Evolutionary conservation across 2,797 vertebrate species (phyloP).

Genomic region (Cirrhinus mrigala): DNA sequence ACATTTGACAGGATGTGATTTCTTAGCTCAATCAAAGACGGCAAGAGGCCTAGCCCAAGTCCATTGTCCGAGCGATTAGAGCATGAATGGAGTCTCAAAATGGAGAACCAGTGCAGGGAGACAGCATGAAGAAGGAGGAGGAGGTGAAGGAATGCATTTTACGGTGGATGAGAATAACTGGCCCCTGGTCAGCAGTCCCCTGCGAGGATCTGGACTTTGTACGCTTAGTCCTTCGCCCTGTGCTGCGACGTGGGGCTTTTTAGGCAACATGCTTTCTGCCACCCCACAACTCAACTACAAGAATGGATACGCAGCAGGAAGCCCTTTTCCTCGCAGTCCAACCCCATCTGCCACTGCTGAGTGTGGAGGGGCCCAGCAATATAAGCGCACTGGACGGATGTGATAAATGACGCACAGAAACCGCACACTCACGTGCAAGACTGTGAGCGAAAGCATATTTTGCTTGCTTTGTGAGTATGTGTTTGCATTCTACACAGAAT

Average conservation of each 20-base stretch:
- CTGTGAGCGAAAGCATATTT: background rate
- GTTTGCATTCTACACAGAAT: background rate
- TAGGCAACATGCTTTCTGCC: constrained; percentile 46
- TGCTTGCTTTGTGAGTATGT: background rate
- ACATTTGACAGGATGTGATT: constrained; percentile 71
- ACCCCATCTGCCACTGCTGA: constrained; percentile 63
- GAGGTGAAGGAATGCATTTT: constrained; percentile 46
- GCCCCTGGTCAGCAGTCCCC: constrained; percentile 27
- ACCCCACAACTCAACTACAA: constrained; percentile 45
- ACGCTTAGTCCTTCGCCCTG: constrained; percentile 11
- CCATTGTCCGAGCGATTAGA: constrained; percentile 65
- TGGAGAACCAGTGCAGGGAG: constrained; percentile 55
- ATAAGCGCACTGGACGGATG: constrained; percentile 13
- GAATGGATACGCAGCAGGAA: constrained; percentile 55
- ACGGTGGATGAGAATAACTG: constrained; percentile 27
- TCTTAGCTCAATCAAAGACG: constrained; percentile 67
- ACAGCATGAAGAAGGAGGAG: constrained; percentile 42
- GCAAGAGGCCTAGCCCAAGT: constrained; percentile 56
- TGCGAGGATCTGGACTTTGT: constrained; percentile 35
- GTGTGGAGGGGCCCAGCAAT: constrained; percentile 31
- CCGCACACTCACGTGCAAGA: constrained; percentile 13
- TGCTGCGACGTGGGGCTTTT: constrained; percentile 16
- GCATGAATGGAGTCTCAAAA: constrained; percentile 65
- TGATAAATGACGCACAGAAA: constrained; percentile 50
- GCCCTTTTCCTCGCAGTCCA: constrained; percentile 38